These are phyloP conservation scores for Pseudobourletiella spinata DNA, from an alignment of 1,140 invertebrate species.

Conservation along the genomic window DNA sequence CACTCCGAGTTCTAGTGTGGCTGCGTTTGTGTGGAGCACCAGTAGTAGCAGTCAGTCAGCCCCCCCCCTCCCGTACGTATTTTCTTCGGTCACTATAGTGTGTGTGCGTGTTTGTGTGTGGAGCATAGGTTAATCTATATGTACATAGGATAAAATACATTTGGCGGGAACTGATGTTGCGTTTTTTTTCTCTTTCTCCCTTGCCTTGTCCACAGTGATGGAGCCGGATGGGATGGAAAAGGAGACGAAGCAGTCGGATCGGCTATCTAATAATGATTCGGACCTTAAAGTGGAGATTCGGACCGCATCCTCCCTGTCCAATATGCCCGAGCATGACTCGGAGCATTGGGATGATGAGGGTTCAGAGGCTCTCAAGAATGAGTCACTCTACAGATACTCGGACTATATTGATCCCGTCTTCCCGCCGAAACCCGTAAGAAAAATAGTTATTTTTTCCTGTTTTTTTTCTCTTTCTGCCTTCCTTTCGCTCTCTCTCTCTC, in stretches of 20 bases:
- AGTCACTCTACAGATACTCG: slow-evolving; percentile 65
- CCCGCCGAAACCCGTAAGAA: slow-evolving; percentile 53
- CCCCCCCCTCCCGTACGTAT: too few relatives aligned
- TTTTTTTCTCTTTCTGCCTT: not conserved
- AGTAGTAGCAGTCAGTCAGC: too few relatives aligned
- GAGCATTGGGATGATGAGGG: slow-evolving; percentile 47
- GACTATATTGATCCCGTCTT: slow-evolving; percentile 76
- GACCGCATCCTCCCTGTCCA: slow-evolving; percentile 68
- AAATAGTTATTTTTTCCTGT: slow-evolving; percentile 1
- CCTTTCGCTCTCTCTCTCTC: not conserved
- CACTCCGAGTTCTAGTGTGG: not conserved
- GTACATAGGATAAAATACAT: not conserved
- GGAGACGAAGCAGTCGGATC: slow-evolving; percentile 68
- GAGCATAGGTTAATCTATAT: too few relatives aligned
- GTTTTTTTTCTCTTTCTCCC: slow-evolving; percentile 10
- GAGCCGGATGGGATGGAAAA: slow-evolving; percentile 58
- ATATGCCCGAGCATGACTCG: slow-evolving; percentile 51
- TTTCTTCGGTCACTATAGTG: too few relatives aligned
- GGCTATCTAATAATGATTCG: slow-evolving; percentile 74
- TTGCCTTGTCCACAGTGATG: slow-evolving; percentile 33
- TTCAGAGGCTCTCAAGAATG: slow-evolving; percentile 38
- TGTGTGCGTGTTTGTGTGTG: too few relatives aligned
- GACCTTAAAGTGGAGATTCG: slow-evolving; percentile 80
- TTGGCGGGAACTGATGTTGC: slow-evolving; percentile 1
- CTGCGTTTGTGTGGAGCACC: too few relatives aligned